Percentiles rank a stretch among this genome's conserved stretches.
Conservation (phyloP, 1,140 invertebrate species). For the Dendroctonus valens region DNA sequence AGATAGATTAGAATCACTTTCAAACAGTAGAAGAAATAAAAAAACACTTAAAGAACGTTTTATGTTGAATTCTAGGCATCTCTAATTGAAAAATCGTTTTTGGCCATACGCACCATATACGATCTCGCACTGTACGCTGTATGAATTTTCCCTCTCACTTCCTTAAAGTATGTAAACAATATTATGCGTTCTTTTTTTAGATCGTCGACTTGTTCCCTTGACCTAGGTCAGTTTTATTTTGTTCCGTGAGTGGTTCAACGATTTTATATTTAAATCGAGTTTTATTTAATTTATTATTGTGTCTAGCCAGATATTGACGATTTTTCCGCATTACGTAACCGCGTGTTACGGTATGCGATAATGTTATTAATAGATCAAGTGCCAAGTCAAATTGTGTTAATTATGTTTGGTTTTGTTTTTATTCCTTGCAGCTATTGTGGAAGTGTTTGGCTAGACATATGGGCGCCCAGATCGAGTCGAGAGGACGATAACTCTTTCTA, state of each 20-base stretch:
- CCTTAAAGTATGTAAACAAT: conserved; percentile 30
- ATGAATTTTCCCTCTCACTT: conserved; percentile 25
- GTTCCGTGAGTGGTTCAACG: conserved; percentile 15
- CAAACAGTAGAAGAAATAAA: no score
- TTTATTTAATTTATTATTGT: conserved; percentile 29
- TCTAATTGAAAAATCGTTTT: not conserved
- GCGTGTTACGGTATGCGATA: not conserved
- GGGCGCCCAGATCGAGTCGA: no score
- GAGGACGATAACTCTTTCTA: no score
- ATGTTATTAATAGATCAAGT: no score
- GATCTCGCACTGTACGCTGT: not conserved
- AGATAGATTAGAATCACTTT: no score
- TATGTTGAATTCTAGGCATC: not conserved
- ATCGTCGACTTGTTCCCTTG: conserved; percentile 28
- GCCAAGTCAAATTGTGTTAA: no score
- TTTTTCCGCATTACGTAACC: conserved; percentile 1
- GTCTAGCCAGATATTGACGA: conserved; percentile 4
- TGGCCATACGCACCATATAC: not conserved
- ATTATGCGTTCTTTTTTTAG: conserved; percentile 30
- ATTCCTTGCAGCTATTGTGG: no score
- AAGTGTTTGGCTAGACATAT: no score
- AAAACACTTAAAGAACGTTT: no score
- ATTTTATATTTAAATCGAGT: conserved; percentile 30
- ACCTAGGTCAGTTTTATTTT: conserved; percentile 28
- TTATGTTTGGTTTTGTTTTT: no score